Evolutionary conservation across 2,113 vertebrate species (phyloP), one percentile per base, ranked within the genome.

Genomic region (Eolophus roseicapilla): DNA sequence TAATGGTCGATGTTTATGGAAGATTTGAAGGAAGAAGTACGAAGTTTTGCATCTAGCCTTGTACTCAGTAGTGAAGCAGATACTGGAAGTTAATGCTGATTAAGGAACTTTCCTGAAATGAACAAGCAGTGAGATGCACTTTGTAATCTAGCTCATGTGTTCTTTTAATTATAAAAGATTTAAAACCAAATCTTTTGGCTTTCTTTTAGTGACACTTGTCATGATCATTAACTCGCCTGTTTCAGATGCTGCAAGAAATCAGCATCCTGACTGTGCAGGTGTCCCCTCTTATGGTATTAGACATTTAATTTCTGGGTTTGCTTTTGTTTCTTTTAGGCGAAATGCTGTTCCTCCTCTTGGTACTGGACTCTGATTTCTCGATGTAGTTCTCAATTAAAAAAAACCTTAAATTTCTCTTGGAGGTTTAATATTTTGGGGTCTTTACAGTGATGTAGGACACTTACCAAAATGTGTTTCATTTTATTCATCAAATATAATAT

Each of bases 251-350:
- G 5, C 6, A 20, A 52, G 17, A 21, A 60, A 25, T 55, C 23
- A 13, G 12, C 13, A 15, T 75, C 31, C 17, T 79, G 49, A 44
- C 20, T 84, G 31, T n/a, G 37, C 41, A 46, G 16, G 43, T 78
- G 11, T 27, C 21, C 6, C 9, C 10, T 49, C 33, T 64, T 35
- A 8, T 0, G 1, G 12, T 55, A 10, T 68, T 60, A 68, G n/a
- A 28, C 4, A 7, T 44, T 50, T 33, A 16, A 1, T 53, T 80
- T n/a, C 35, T 55, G 5, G 4, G 7, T 60, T 93, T 92, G 6
- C 6, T 79, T 65, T 37, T 39, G 3, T 20, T 75, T 70, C 21
- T 53, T 78, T n/a, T 41, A 21, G 14, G 43, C 43, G 25, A 76
- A 82, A 29, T 44, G 3, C 49, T 37, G 3, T 53, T 90, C 6